Evolutionary conservation across 2,888 invertebrate genomes (phyloP), one percentile per base, ranked within the genome.

Genomic region (Phoenoteleia sp.): DNA sequence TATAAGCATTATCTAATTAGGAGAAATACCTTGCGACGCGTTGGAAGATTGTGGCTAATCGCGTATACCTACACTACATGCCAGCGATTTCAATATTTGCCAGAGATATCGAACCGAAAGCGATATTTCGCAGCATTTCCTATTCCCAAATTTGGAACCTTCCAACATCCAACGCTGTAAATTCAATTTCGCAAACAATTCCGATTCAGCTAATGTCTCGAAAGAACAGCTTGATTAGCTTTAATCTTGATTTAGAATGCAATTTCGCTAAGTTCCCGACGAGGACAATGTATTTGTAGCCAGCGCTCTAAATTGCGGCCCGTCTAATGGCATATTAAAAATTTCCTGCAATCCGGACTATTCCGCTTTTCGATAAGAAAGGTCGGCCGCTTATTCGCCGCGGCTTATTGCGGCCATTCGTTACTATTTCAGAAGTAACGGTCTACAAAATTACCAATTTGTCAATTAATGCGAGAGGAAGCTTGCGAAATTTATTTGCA

Each of bases 401-500:
- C 56, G 23, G 58, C 58, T 81, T 81, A 81, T 81, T 81, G 62
- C 67, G 21, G 49, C 47, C 74, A 75, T 81, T 81, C 58, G 74
- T 81, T 81, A 74, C 81, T 74, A 75, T 81, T 81, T 67, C 67
- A 52, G 62, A 75, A 75, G 74, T 74, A 81, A 86, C 77, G 84
- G 47, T 62, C 77, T 77, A 75, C 75, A 62, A 83, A 88, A 88
- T 88, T 76, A 87, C 76, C 87, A 86, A 88, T 89, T 88, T 88
- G 88, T 88, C 89, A 87, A 90, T 88, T 89, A 89, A 79, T 69
- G 64, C 66, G 52, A 42, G 52, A 47, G 47, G 47, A 71, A 80
- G 79, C 47, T 33, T 47, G 42, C 58, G 39, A 58, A 74, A 81
- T 81, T 81, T 81, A 81, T 81, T 54, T 62, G 52, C 49, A 13